phyloP scores from a whole-genome alignment of 2,888 invertebrate genomes.

The Panopea generosa region DNA sequence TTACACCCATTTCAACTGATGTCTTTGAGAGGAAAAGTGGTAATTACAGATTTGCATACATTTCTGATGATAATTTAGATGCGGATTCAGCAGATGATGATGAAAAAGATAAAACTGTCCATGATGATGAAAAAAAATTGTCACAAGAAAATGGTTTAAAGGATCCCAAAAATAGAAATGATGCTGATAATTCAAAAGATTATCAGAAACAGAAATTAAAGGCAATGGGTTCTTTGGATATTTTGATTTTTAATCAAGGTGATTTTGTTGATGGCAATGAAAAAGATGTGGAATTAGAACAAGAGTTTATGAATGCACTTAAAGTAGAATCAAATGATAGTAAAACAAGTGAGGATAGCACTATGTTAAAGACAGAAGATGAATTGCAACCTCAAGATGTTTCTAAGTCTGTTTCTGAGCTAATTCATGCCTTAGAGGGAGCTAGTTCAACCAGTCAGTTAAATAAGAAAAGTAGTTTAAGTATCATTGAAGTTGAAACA shows the following conservation, averaged over 20 bases:
- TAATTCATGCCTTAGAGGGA: no score
- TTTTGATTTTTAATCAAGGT: constrained; percentile 48
- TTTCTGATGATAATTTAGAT: constrained; percentile 27
- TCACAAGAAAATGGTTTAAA: not conserved
- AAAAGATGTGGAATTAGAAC: constrained; percentile 39
- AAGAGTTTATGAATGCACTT: constrained; percentile 26
- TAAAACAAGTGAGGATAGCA: not conserved
- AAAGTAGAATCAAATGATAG: constrained; percentile 1
- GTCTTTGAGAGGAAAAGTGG: constrained; percentile 28
- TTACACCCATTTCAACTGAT: constrained; percentile 36
- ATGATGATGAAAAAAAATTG: not conserved
- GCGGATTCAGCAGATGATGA: constrained; percentile 10
- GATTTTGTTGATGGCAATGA: constrained; percentile 31
- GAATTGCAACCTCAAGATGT: not conserved
- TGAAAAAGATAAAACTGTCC: not conserved
- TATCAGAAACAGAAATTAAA: constrained; percentile 29
- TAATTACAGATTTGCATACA: constrained; percentile 45
- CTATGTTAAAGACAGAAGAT: not conserved
- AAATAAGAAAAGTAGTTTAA: no score
- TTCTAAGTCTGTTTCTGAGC: no score
- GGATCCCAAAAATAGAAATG: not conserved
- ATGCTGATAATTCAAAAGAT: not conserved
- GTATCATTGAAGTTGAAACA: no score
- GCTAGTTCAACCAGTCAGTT: no score
- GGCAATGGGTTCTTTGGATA: constrained; percentile 42